A percentile compares a stretch with the other conserved stretches of the same genome.
Evolutionary conservation across 2,113 vertebrate genomes (phyloP).

Genomic region (Shinisaurus crocodilurus): DNA sequence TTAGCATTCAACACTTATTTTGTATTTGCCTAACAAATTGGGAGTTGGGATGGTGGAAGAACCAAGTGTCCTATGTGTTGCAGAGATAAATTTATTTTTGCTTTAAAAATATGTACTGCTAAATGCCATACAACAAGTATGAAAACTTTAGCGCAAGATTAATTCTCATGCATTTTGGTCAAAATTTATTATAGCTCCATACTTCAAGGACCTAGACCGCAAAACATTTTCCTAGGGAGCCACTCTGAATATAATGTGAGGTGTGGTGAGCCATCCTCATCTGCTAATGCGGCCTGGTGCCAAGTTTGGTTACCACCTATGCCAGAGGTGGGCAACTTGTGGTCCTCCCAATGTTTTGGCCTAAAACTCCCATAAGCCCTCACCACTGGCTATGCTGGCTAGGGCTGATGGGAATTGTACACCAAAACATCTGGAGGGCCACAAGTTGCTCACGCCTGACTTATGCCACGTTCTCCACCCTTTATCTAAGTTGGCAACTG

Average conservation of each 20-base stretch:
- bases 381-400: too few species aligned
- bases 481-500: neutral
- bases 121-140: neutral
- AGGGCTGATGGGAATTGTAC: too few species aligned
- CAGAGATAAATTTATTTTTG: neutral
- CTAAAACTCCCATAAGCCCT: too few species aligned
- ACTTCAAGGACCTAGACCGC: neutral
- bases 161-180: neutral
- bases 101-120: neutral
- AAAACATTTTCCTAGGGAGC: neutral
- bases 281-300: neutral
- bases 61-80: neutral
- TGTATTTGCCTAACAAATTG: rapidly evolving
- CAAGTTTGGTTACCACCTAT: neutral
- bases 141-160: neutral
- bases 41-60: neutral
- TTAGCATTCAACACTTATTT: neutral
- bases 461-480: neutral
- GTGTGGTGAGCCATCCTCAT: neutral
- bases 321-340: neutral
- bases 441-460: neutral
- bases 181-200: neutral
- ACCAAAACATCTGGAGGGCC: too few species aligned
- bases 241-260: neutral
- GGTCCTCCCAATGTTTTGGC: too few species aligned